Percentiles rank a stretch among this genome's conserved stretches.
Evolutionary conservation across 1,140 invertebrate genomes (phyloP).

Genomic region (Panulirus ornatus): DNA sequence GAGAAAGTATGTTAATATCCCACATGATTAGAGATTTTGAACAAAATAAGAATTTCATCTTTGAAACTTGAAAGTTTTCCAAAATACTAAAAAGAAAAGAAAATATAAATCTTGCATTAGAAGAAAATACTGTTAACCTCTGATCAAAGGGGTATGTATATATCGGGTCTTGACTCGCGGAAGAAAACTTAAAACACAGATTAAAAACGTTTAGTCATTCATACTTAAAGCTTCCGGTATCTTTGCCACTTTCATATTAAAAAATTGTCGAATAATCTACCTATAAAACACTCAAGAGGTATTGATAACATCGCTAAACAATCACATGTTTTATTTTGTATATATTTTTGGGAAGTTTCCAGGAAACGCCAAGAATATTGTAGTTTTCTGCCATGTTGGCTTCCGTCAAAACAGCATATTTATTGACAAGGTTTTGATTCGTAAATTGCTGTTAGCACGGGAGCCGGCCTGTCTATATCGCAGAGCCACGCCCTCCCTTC

Average conservation of each 20-base stretch:
- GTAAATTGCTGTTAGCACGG: too few relatives aligned
- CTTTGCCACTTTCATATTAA: neutral
- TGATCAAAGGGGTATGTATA: neutral
- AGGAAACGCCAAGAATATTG: neutral
- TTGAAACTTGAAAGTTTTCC: neutral
- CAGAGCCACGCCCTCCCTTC: neutral
- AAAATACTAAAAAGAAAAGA: neutral
- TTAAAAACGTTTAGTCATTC: conserved; percentile 22
- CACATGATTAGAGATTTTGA: neutral
- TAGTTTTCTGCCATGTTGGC: neutral
- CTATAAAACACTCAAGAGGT: conserved; percentile 7
- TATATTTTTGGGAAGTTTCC: conserved; percentile 19
- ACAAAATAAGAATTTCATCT: neutral
- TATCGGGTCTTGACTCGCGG: neutral
- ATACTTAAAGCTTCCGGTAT: conserved; percentile 54
- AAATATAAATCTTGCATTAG: too few relatives aligned
- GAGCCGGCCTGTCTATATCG: too few relatives aligned
- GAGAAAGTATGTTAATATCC: neutral
- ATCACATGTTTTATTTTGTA: conserved; percentile 22
- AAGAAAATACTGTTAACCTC: neutral
- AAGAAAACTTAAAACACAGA: neutral
- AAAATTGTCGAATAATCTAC: neutral
- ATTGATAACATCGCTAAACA: conserved; percentile 35
- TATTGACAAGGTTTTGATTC: too few relatives aligned
- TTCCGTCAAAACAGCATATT: too few relatives aligned